Base-by-base conservation (phyloP, 2,888 invertebrate species). In the Nomada ferruginata region DNA sequence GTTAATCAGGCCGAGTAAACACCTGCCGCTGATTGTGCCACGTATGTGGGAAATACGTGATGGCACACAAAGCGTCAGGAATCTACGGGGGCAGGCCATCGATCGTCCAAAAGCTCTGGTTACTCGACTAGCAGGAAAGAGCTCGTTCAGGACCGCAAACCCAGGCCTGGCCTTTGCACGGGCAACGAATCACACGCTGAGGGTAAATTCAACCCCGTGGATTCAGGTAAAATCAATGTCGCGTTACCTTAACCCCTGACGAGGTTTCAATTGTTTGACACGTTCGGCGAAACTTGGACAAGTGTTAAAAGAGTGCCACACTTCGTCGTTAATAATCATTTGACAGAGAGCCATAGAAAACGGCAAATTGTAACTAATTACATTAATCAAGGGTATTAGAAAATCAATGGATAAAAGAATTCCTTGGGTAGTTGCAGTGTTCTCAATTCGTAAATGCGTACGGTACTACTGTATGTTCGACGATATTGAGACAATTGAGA, bases 1-100 rank as follows among this genome's bases (percentile, higher is more conserved):
- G 92, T 91, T 92, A 92, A 92, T 92, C 92, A 92, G 89, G 86
- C 88, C 89, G 87, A 85, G 92, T 90, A 92, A 92, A 92, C 89
- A 92, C 89, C 91, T 90, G 90, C 76, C 90, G 77, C 88, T 91
- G 91, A 92, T 92, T 92, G 91, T 87, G 83, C 87, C 85, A 83
- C 84, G 86, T 90, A 86, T 87, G 85, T 83, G 83, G 89, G 89
- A 84, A 90, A 90, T 85, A 84, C 82, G 87, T 72, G 79, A 79
- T 69, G 73, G 79, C 82, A 83, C 84, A 86, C 87, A 86, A 86
- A 85, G 85, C 85, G 77, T 78, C 60, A 77, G 77, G 78, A 86
- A 89, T 88, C 83, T 82, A 84, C 83, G 71, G 86, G 86, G 84
- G 86, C 83, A 85, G 85, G 82, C 82, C 89, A 91, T 91, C 89